These are phyloP conservation scores for Drymodes brunneopygia DNA, from an alignment of 2,113 vertebrate species.

Conservation along the genomic window DNA sequence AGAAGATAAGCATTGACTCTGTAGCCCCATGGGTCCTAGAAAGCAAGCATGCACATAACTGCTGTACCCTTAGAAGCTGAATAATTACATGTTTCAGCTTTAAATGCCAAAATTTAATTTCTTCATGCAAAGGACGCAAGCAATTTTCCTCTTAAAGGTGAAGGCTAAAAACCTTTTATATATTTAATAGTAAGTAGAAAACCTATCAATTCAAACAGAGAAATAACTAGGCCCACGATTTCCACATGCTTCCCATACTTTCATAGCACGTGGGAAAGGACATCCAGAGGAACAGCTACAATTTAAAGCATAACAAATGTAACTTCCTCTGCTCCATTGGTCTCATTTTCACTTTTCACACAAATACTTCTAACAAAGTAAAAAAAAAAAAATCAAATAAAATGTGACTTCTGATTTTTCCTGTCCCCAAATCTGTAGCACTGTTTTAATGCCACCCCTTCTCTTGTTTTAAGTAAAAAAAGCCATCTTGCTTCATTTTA, in stretches of 20 bases:
- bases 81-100: background rate
- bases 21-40: background rate
- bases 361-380: background rate
- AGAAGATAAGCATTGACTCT: background rate
- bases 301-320: background rate
- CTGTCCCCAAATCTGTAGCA: background rate
- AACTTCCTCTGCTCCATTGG: background rate
- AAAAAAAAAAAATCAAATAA: background rate
- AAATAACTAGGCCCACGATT: background rate
- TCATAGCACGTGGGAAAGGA: background rate
- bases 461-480: background rate
- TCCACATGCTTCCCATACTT: background rate
- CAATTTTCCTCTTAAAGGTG: background rate
- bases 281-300: background rate
- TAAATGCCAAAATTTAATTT: background rate
- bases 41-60: background rate
- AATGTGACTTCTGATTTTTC: background rate
- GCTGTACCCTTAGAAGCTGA: background rate
- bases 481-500: background rate
- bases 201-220: background rate
- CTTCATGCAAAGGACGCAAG: background rate
- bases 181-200: background rate
- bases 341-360: background rate
- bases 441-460: background rate
- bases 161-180: background rate